phyloP scores from a whole-genome alignment of 1,140 invertebrate species.

The Drosophila ogumai region DNA sequence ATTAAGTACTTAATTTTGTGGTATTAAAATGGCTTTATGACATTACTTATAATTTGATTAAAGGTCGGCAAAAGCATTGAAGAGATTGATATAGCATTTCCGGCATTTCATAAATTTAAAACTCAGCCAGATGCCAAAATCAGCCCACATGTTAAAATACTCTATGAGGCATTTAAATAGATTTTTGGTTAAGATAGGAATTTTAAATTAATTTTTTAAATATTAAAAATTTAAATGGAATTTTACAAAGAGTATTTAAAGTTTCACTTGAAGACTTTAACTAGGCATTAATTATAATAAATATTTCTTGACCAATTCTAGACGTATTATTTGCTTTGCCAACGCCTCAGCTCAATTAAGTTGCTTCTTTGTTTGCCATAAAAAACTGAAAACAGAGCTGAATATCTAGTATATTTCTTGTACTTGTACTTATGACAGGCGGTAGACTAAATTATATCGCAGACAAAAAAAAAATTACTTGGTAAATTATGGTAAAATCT shows the following conservation, averaged over 20 bases:
- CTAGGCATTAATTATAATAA: neutral
- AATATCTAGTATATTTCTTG: slow-evolving; percentile 2
- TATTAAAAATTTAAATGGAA: no score
- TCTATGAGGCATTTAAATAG: neutral
- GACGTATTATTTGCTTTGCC: slow-evolving; percentile 10
- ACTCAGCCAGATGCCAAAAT: slow-evolving; percentile 25
- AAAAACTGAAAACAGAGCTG: neutral
- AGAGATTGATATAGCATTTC: slow-evolving; percentile 40
- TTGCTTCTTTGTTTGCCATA: slow-evolving; percentile 32
- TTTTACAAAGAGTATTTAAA: neutral
- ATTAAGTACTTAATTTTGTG: slow-evolving; percentile 67
- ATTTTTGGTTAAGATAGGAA: neutral
- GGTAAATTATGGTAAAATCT: slow-evolving; percentile 39
- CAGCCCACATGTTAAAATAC: slow-evolving; percentile 10
- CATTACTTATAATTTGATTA: slow-evolving; percentile 71
- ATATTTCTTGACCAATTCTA: slow-evolving; percentile 16
- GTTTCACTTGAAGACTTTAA: neutral
- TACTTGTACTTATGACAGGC: slow-evolving; percentile 7
- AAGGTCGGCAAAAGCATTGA: slow-evolving; percentile 45
- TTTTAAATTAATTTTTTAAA: no score
- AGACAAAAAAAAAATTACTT: slow-evolving; percentile 20
- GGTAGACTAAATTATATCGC: slow-evolving; percentile 10
- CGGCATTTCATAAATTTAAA: slow-evolving; percentile 56
- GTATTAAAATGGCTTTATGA: slow-evolving; percentile 48
- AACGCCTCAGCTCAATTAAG: slow-evolving; percentile 18